Evolutionary conservation across 2,797 vertebrate species (phyloP).

Genomic region (Oryzias dopingdopingensis): DNA sequence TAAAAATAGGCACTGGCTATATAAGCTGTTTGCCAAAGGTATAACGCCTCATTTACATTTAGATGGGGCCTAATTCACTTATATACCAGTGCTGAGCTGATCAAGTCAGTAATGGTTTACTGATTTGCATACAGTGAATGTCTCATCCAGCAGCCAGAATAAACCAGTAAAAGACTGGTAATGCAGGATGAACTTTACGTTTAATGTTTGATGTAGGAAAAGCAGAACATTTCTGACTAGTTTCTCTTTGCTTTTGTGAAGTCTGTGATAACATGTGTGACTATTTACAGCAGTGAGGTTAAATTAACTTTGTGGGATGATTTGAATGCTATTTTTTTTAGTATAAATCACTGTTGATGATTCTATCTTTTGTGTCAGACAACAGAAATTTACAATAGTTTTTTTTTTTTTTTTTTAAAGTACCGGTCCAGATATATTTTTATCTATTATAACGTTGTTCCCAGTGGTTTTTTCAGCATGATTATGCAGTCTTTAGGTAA

Average conservation of each 20-base stretch:
- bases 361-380: conserved; percentile 51
- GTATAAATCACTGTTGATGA: conserved; percentile 64
- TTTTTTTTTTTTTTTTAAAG: too few species aligned
- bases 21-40: conserved; percentile 77
- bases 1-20: conserved; percentile 74
- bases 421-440: too few species aligned
- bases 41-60: conserved; percentile 81
- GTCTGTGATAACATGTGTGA: too few species aligned
- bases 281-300: too few species aligned
- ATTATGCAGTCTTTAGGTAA: too few species aligned
- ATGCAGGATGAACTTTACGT: conserved; percentile 39
- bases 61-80: conserved; percentile 79
- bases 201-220: conserved; percentile 41
- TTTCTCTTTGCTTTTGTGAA: too few species aligned
- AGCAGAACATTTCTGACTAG: conserved; percentile 33
- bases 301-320: conserved; percentile 58
- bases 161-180: conserved; percentile 31
- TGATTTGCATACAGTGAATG: conserved; percentile 64
- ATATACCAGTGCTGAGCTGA: conserved; percentile 74
- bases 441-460: too few species aligned
- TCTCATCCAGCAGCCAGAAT: conserved; percentile 48
- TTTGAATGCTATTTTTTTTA: conserved; percentile 54
- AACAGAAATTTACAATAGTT: too few species aligned
- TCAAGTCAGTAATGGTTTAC: conserved; percentile 65
- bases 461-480: too few species aligned